Conservation (phyloP, 2,113 vertebrate species). For the Takifugu bimaculatus region DNA sequence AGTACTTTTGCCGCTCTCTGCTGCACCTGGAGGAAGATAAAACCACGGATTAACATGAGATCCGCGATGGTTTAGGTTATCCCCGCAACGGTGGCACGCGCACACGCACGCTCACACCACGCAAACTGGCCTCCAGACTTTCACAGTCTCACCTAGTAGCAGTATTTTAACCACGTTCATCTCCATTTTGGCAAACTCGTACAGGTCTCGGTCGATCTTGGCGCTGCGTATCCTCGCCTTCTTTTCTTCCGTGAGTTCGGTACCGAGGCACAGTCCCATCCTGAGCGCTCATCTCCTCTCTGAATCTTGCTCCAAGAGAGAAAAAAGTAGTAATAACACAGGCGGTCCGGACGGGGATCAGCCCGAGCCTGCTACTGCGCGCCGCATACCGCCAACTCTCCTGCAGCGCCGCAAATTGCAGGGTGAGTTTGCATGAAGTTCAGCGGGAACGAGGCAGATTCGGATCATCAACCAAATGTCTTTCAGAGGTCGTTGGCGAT, state of each 20-base stretch:
- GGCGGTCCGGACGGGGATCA: conserved; percentile 15
- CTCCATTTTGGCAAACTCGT: conserved; percentile 70
- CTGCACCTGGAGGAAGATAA: conserved; percentile 63
- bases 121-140: background rate
- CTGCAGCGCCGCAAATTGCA: background rate
- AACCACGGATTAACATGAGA: background rate
- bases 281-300: conserved; percentile 59
- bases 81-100: background rate
- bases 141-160: conserved; percentile 69
- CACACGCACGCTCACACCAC: background rate
- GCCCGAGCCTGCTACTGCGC: background rate
- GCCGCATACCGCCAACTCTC: conserved; percentile 15
- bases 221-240: conserved; percentile 68
- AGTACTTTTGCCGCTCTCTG: conserved; percentile 78
- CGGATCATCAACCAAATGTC: conserved; percentile 24
- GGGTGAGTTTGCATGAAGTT: background rate
- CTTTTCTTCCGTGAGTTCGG: conserved; percentile 73
- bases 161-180: conserved; percentile 78
- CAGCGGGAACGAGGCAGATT: background rate
- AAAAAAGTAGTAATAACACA: background rate
- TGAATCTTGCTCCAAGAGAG: background rate
- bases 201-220: conserved; percentile 72
- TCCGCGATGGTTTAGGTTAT: background rate
- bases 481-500: background rate
- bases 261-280: conserved; percentile 79